Conservation (phyloP, 2,888 invertebrate genomes). For the Amitus sp. region DNA sequence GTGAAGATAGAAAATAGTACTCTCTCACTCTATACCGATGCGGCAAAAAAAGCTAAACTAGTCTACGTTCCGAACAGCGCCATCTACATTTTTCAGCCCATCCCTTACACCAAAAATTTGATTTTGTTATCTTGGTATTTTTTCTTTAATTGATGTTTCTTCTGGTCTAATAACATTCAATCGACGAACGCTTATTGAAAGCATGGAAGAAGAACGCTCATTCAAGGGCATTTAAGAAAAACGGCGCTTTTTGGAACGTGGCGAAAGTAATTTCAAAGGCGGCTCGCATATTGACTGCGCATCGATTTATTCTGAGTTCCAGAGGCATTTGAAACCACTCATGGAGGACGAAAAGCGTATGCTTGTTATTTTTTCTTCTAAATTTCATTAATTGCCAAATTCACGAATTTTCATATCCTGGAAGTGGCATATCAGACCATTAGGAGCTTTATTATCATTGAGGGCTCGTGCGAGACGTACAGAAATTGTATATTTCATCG, state of each 20-base stretch:
- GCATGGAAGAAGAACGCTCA: too few relatives aligned
- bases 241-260: too few relatives aligned
- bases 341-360: background rate
- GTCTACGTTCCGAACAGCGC: constrained; percentile 37
- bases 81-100: constrained; percentile 12
- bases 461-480: constrained; percentile 46
- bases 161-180: too few relatives aligned
- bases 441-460: constrained; percentile 63
- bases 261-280: too few relatives aligned
- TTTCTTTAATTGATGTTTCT: too few relatives aligned
- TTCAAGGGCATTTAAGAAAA: too few relatives aligned
- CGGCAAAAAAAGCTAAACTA: constrained; percentile 53
- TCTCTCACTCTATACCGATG: constrained; percentile 66
- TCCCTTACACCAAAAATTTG: too few relatives aligned
- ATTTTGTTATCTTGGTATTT: too few relatives aligned
- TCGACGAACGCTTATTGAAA: too few relatives aligned
- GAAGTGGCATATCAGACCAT: constrained; percentile 74
- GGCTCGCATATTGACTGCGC: too few relatives aligned
- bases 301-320: too few relatives aligned
- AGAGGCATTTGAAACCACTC: too few relatives aligned
- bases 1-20: constrained; percentile 68
- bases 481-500: constrained; percentile 62
- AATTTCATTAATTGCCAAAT: constrained; percentile 12
- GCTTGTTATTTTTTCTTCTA: background rate
- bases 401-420: constrained; percentile 71